These are phyloP conservation scores for Lypha dubia DNA, from an alignment of 2,888 invertebrate species.

Conservation along the genomic window DNA sequence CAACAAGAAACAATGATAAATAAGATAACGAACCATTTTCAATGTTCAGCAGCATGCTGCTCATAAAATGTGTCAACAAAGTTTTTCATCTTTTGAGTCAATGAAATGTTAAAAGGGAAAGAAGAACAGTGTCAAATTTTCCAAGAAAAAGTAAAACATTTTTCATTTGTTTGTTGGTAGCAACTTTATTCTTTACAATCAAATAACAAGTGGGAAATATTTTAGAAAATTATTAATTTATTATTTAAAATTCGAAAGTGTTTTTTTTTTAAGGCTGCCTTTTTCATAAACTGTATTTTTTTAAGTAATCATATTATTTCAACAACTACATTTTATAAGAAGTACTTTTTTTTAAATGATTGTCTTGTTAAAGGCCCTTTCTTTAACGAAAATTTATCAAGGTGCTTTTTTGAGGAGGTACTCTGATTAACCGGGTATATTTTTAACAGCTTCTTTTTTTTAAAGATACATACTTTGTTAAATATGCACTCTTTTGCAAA, in stretches of 20 bases:
- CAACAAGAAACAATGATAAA: background rate
- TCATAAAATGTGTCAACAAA: conserved; percentile 49
- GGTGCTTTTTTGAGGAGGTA: no score
- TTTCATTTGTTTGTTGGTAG: background rate
- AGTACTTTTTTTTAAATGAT: no score
- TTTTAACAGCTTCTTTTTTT: no score
- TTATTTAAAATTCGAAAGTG: background rate
- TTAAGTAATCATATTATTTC: no score
- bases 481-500: no score
- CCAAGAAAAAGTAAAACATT: conserved; percentile 18
- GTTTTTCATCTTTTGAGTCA: background rate
- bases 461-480: no score
- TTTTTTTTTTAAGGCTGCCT: no score
- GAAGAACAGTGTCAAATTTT: background rate
- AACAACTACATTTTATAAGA: no score
- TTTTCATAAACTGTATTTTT: no score
- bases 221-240: background rate
- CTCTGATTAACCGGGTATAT: no score
- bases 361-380: no score
- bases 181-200: background rate
- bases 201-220: background rate
- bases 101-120: background rate
- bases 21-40: conserved; percentile 35
- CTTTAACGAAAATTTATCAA: no score
- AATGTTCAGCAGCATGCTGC: conserved; percentile 21